Evolutionary conservation across 2,797 vertebrate genomes (phyloP), one percentile per base, ranked within the genome.

Genomic region (Anguilla megastoma): DNA sequence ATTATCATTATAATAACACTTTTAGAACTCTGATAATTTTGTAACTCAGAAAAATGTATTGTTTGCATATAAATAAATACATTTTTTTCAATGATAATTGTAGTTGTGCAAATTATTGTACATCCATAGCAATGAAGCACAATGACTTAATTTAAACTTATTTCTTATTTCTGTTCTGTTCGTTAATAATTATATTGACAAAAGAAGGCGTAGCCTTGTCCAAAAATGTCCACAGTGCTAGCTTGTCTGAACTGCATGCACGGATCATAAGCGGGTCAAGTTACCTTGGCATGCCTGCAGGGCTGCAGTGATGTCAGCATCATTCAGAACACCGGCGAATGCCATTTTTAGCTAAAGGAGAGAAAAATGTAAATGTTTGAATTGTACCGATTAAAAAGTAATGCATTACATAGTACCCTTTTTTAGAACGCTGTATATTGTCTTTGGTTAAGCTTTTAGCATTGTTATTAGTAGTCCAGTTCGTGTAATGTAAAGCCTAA

Each of bases 251-350:
- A 41, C 3, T 18, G 74, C 14, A 36, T 74, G 69, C 69, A 74
- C 69, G 36, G 74, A 79, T 79, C 36, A 45, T 41, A 45, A 79
- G 36, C 33, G 10, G 52, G 50, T 85, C 45, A 18, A 86, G 69
- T 93, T 97, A 98, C 96, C 96, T 96, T 96, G 63, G 91, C 96
- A 97, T 82, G 93, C 94, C 60, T 95, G 94, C 66, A 98, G 95
- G 91, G 96, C 97, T 95, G 96, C 95, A 94, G 95, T 92, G 93
- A 97, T 96, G 93, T 98, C 95, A 94, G 94, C 95, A 0, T 96
- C 95, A 0, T 0, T 94, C 93, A 98, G 93, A 90, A 97, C 86
- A 89, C 93, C 94, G 58, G 95, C 91, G 89, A 97, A 94, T 93
- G 96, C 94, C 97, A 97, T 97, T 93, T 94, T 95, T 91, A 89